Conservation (phyloP, 2,888 invertebrate species). For the Pammene fasciana region DNA sequence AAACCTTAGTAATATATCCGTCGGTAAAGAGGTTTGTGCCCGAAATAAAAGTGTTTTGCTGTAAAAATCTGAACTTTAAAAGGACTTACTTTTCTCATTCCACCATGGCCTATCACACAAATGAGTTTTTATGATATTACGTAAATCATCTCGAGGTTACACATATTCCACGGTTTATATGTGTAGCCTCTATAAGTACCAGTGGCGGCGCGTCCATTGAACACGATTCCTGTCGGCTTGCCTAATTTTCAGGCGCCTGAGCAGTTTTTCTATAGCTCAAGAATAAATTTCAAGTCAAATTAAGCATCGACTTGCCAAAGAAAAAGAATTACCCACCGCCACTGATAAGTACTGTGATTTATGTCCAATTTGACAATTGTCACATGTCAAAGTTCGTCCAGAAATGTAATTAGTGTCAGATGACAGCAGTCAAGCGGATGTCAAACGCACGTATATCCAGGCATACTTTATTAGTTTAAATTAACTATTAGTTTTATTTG, state of each 20-base stretch:
- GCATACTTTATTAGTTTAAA: conserved; percentile 7
- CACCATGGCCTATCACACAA: conserved; percentile 10
- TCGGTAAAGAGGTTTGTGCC: neutral
- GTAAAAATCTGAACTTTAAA: neutral
- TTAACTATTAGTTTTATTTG: conserved; percentile 35
- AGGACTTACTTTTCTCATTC: conserved; percentile 23
- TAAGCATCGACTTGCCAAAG: too few species aligned
- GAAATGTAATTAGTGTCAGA: neutral
- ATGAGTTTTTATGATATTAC: conserved; percentile 5
- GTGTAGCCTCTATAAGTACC: neutral
- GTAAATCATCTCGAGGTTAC: neutral
- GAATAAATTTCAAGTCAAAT: too few species aligned
- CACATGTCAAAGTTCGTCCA: too few species aligned
- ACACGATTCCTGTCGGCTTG: too few species aligned
- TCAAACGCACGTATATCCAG: neutral
- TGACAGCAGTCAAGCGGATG: neutral
- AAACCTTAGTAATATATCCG: too few species aligned
- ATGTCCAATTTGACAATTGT: neutral
- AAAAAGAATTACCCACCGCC: too few species aligned
- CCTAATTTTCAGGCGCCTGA: too few species aligned
- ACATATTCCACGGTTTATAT: neutral
- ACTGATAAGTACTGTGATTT: too few species aligned
- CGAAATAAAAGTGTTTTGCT: neutral
- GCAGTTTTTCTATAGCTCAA: too few species aligned
- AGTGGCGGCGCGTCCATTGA: too few species aligned